These are phyloP conservation scores for Zapus hudsonius DNA, from an alignment of 2,113 vertebrate species.

Conservation along the genomic window DNA sequence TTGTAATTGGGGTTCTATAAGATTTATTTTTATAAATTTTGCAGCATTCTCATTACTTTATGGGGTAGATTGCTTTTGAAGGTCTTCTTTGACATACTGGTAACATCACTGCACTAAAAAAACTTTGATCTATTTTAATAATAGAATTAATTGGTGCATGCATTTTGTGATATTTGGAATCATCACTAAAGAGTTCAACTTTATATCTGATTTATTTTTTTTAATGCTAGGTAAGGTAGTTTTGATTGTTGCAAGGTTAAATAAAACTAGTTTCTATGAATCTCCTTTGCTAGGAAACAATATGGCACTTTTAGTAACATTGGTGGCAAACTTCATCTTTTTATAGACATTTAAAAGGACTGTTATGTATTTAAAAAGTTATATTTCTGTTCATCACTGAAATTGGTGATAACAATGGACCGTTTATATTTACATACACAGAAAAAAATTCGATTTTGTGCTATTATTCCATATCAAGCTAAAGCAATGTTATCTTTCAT, in stretches of 20 bases:
- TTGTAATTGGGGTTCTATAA: neutral
- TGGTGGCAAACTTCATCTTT: neutral
- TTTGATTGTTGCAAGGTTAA: neutral
- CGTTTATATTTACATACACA: constrained; percentile 20
- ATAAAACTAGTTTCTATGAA: constrained; percentile 10
- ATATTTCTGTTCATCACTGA: constrained; percentile 37
- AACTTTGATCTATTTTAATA: neutral
- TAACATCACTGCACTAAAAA: neutral
- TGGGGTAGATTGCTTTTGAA: neutral
- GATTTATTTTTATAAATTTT: neutral
- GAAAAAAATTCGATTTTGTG: constrained; percentile 27
- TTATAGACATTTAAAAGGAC: neutral
- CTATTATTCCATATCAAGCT: constrained; percentile 32
- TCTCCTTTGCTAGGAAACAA: neutral
- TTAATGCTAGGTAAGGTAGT: neutral
- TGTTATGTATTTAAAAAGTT: neutral
- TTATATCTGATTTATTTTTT: neutral
- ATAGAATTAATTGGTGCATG: neutral
- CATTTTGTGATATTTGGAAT: neutral
- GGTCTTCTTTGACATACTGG: neutral
- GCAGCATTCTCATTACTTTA: neutral
- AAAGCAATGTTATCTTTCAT: constrained; percentile 52
- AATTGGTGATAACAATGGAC: neutral
- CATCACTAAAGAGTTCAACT: neutral
- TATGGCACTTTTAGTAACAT: neutral